Percentiles rank a stretch among this genome's conserved stretches.
phyloP scores from a whole-genome alignment of 1,140 invertebrate genomes.

The Drosophila lacertosa region DNA sequence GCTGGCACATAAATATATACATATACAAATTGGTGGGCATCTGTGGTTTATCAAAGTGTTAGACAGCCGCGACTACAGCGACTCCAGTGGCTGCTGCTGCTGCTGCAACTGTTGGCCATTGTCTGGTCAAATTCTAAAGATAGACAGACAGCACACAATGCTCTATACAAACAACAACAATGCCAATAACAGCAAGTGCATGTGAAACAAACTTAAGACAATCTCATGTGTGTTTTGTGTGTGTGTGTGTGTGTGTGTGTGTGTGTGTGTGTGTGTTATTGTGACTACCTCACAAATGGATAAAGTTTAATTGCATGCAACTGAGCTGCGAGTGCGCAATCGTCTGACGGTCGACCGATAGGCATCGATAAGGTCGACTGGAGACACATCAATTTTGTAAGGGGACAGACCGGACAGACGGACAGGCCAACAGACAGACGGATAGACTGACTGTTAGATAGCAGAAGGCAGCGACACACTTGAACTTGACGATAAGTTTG shows the following conservation, averaged over 20 bases:
- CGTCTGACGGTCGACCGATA: constrained; percentile 39
- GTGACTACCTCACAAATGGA: constrained; percentile 37
- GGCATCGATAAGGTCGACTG: constrained; percentile 56
- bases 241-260: constrained; percentile 10
- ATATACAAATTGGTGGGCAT: constrained; percentile 24
- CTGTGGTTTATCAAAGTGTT: constrained; percentile 66
- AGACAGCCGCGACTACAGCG: constrained; percentile 30
- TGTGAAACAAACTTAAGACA: constrained; percentile 63
- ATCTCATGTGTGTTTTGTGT: neutral
- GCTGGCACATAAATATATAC: neutral
- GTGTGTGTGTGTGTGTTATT: constrained; percentile 13
- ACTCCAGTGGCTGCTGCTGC: constrained; percentile 15
- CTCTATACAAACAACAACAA: constrained; percentile 21
- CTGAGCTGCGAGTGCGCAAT: constrained; percentile 26
- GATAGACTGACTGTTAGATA: neutral
- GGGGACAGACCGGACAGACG: constrained; percentile 10
- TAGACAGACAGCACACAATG: constrained; percentile 42
- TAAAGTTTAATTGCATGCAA: constrained; percentile 46
- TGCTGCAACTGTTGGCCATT: constrained; percentile 40
- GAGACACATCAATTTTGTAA: constrained; percentile 41
- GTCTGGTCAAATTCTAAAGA: constrained; percentile 71
- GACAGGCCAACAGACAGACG: constrained; percentile 4
- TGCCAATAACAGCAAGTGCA: constrained; percentile 58
- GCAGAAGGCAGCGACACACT: neutral
- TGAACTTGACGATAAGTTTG: constrained; percentile 48